Evolutionary conservation across 2,113 vertebrate genomes (phyloP).

Genomic region (Rhinolophus sinicus): DNA sequence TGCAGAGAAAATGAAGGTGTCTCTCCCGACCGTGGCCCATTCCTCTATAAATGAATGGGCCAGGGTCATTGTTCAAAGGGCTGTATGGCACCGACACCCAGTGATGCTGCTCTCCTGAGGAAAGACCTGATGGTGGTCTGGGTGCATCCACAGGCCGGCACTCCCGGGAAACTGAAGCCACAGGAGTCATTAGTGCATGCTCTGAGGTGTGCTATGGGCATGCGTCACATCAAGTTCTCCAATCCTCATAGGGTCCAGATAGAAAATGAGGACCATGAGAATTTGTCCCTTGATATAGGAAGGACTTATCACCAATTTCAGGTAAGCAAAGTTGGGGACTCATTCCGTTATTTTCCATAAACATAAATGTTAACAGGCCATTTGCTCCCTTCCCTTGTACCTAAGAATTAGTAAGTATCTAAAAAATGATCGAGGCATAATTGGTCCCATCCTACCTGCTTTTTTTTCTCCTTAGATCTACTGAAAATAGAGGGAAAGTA

Average conservation of each 20-base stretch:
- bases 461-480: not conserved
- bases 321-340: not conserved
- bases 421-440: not conserved
- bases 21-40: not conserved
- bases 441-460: not conserved
- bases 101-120: not conserved
- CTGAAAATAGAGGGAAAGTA: not conserved
- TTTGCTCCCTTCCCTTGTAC: not conserved
- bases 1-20: not conserved
- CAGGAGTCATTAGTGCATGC: not conserved
- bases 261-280: slow-evolving; percentile 28
- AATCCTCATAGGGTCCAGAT: not conserved
- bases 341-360: not conserved
- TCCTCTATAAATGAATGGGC: not conserved
- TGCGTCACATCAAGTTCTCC: not conserved
- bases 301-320: not conserved
- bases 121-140: not conserved
- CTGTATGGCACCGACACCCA: not conserved
- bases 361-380: not conserved
- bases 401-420: not conserved
- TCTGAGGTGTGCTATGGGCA: not conserved
- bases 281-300: slow-evolving; percentile 5
- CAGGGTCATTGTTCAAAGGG: not conserved
- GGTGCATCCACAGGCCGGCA: not conserved
- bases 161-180: not conserved